Evolutionary conservation across 2,888 invertebrate genomes (phyloP).

Genomic region (Carcina quercana): DNA sequence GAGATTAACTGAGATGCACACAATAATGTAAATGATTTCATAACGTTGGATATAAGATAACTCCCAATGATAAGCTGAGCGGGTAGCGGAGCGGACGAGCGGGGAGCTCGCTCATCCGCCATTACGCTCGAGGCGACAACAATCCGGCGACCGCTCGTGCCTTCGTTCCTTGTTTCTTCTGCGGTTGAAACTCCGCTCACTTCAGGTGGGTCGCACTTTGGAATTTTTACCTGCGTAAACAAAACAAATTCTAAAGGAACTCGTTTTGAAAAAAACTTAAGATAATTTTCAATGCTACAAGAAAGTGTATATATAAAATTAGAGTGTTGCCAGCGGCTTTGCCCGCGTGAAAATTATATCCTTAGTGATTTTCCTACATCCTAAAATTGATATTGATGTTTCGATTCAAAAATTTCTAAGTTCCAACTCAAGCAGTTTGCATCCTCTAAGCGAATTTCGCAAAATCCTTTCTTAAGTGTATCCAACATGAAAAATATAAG

Average conservation of each 20-base stretch:
- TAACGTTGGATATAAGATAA: conserved; percentile 25
- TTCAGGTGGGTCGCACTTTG: conserved; percentile 70
- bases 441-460: no score
- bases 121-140: conserved; percentile 80
- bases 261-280: no score
- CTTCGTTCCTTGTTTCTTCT: conserved; percentile 50
- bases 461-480: no score
- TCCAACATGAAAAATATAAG: no score
- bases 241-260: conserved; percentile 5
- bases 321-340: no score
- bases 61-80: conserved; percentile 24
- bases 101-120: conserved; percentile 71
- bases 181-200: conserved; percentile 56
- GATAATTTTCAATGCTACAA: no score
- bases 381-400: no score
- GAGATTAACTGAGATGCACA: conserved; percentile 20
- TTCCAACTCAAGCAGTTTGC: no score
- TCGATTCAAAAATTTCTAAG: no score
- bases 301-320: no score
- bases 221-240: conserved; percentile 36
- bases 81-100: conserved; percentile 40
- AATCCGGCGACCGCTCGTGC: conserved; percentile 66
- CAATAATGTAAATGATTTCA: conserved; percentile 20
- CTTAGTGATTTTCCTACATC: no score
- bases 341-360: no score